Percentiles rank a stretch among this genome's conserved stretches.
phyloP scores from a whole-genome alignment of 1,140 invertebrate genomes.

The Aricia agestis region DNA sequence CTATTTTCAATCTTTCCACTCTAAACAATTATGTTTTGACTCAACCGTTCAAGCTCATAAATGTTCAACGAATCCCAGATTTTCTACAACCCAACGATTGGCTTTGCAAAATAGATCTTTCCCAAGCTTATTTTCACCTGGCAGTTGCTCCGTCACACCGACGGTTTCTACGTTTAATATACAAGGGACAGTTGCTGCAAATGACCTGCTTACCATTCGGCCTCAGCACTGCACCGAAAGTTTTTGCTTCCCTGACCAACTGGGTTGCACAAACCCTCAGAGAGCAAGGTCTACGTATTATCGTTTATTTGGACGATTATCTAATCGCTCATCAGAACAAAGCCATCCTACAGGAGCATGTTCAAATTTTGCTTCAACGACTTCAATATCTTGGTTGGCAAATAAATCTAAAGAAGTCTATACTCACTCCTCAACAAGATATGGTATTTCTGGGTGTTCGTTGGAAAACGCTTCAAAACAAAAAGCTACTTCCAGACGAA shows the following conservation, averaged over 20 bases:
- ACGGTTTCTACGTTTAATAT: conserved; percentile 1
- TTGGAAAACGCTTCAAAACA: conserved; percentile 34
- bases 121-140: conserved; percentile 12
- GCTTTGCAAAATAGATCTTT: conserved; percentile 16
- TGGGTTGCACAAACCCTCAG: no score
- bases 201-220: no score
- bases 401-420: conserved; percentile 21
- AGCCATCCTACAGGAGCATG: background rate
- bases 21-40: conserved; percentile 4
- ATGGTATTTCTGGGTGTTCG: conserved; percentile 33
- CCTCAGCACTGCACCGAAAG: no score
- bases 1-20: conserved; percentile 13
- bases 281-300: no score
- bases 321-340: background rate
- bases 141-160: conserved; percentile 1
- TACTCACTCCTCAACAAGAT: conserved; percentile 12
- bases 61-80: background rate
- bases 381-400: conserved; percentile 25
- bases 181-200: no score
- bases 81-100: conserved; percentile 14
- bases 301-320: conserved; percentile 9
- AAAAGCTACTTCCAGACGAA: conserved; percentile 30
- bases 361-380: background rate
- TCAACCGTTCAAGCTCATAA: conserved; percentile 11
- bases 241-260: no score